Conservation (phyloP, 92 coral and sea anemone species). For the Epizoanthus ramosus region DNA sequence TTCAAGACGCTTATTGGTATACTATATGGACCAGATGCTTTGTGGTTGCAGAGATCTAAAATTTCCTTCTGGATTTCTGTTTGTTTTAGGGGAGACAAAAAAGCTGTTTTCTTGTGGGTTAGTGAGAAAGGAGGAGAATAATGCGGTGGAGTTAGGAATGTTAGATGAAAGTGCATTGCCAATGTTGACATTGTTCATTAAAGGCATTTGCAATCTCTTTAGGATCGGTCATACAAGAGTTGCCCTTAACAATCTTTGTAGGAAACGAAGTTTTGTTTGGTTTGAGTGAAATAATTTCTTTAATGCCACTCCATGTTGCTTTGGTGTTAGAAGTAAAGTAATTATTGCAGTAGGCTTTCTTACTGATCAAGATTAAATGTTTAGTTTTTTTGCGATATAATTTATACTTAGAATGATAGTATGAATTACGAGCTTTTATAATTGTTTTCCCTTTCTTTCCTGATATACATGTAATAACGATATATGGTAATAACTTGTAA, state of each 20-base stretch:
- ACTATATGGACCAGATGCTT: conserved; percentile 24
- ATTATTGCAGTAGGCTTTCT: conserved; percentile 28
- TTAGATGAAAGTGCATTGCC: too few species aligned
- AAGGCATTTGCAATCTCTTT: conserved; percentile 36
- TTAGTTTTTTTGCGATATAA: conserved; percentile 35
- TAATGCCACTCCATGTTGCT: conserved; percentile 52
- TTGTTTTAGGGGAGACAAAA: not conserved
- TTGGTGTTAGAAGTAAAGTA: conserved; percentile 30
- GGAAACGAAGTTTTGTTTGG: not conserved
- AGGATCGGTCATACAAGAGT: conserved; percentile 3
- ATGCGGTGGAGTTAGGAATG: too few species aligned
- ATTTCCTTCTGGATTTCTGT: conserved; percentile 21
- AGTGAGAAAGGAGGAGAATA: too few species aligned
- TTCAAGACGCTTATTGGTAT: conserved; percentile 20
- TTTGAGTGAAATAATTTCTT: conserved; percentile 30
- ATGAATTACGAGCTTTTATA: too few species aligned
- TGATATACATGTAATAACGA: too few species aligned
- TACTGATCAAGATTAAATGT: conserved; percentile 36
- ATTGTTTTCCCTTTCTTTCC: too few species aligned
- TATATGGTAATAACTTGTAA: too few species aligned
- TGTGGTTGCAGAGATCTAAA: not conserved
- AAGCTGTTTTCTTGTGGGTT: not conserved
- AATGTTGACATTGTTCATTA: not conserved
- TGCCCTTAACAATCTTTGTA: not conserved
- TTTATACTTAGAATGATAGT: too few species aligned